Evolutionary conservation across 2,797 vertebrate genomes (phyloP).

Genomic region (Toxotes lorentzi): DNA sequence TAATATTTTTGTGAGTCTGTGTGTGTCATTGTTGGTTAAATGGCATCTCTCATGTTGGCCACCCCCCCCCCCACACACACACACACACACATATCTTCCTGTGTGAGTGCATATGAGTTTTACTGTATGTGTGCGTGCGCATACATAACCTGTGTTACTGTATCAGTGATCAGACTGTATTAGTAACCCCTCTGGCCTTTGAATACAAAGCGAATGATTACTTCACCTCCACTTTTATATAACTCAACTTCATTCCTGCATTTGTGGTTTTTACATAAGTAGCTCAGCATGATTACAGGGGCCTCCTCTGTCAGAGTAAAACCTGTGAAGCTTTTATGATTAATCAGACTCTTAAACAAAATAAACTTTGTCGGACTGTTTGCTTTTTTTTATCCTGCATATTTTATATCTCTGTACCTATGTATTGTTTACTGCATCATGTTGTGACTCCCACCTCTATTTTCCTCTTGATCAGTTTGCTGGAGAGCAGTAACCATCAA

Average conservation of each 20-base stretch:
- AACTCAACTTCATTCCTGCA: constrained; percentile 28
- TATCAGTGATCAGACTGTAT: constrained; percentile 3
- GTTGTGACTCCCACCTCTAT: constrained; percentile 63
- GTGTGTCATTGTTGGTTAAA: constrained; percentile 9
- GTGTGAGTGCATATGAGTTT: constrained; percentile 25
- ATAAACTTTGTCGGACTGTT: constrained; percentile 30
- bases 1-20: constrained; percentile 3
- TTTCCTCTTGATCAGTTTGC: constrained; percentile 86
- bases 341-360: constrained; percentile 51
- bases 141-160: constrained; percentile 7
- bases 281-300: constrained; percentile 40
- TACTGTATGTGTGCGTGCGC: constrained; percentile 20
- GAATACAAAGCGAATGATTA: constrained; percentile 18
- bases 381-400: constrained; percentile 3
- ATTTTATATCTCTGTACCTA: constrained; percentile 13
- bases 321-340: constrained; percentile 26
- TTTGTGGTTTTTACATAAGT: constrained; percentile 45
- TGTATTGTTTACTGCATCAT: constrained; percentile 41
- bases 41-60: constrained; percentile 15
- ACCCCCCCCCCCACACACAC: background rate
- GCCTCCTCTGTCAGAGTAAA: constrained; percentile 26
- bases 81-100: background rate
- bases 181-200: constrained; percentile 10
- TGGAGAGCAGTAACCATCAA: constrained; percentile 93
- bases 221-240: constrained; percentile 26